Evolutionary conservation across 2,888 invertebrate species (phyloP), one percentile per base, ranked within the genome.

Genomic region (Lottia gigantea): DNA sequence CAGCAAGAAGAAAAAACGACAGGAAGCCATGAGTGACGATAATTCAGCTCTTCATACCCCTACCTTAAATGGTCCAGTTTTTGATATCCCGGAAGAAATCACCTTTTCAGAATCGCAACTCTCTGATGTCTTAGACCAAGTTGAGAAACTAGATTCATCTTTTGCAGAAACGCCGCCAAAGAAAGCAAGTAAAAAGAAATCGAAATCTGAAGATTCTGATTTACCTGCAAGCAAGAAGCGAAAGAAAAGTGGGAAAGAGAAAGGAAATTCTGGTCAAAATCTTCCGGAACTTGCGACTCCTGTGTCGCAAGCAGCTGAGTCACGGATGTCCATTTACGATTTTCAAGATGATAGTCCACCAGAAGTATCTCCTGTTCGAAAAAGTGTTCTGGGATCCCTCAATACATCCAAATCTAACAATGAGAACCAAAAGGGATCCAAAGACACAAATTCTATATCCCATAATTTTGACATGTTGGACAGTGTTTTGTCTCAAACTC

Each of bases 61-160:
- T 25, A 72, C 68, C 64, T 73, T 73, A 16, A 68, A 74, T 46
- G 68, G 63, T 11, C 61, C 71, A 12, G 68, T 71, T 19, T 67
- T 71, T 31, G 69, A 68, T 65, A 77, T 85, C 62, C 84, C 86
- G 8, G 86, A 85, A 45, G 81, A 78, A 62, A 84, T 86, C 26
- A 83, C 79, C 40, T 86, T 87, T 72, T 76, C 79, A 63, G 85
- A 82, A 68, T 84, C 78, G 69, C 85, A 87, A 62, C 68, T 87
- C 31, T 79, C 77, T 8, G 83, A 82, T 70, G 86, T 87, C 3
- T 73, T 87, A n/a, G 85, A 86, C 70, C 86, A 85, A 68, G 85
- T 86, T 15, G 87, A 87, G 74, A 82, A 82, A 46, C 76, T 83
- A 46, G 81, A 80, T 12, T 55, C 55, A 19, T 55, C 40, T 40